Evolutionary conservation across 2,888 invertebrate species (phyloP), one percentile per base, ranked within the genome.

Genomic region (Tipula lateralis): DNA sequence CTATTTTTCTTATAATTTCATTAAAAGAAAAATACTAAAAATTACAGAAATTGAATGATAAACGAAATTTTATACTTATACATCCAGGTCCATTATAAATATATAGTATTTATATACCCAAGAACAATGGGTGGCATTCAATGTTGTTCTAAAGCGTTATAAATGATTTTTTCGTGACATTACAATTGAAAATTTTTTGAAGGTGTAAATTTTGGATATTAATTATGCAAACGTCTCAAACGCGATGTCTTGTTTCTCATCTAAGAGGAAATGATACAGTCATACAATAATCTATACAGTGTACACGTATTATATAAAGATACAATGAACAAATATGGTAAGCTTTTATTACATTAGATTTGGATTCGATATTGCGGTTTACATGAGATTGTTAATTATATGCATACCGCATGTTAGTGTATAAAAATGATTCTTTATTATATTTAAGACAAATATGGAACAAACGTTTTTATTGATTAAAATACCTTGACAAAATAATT

Each of bases 141-240:
- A 66, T 24, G 19, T 66, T 66, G 4, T 66, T 66, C 66, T 66
- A 66, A 66, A 66, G 24, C 66, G 24, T 66, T 66, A 66, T 66
- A 66, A 66, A 66, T 66, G 66, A 66, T 66, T 66, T n/a, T 66
- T 66, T 24, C 66, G 66, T 24, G 66, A 66, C 66, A 66, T 66
- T 19, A 66, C 66, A 66, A 66, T 66, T 66, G 66, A 66, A 66
- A 66, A 24, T 24, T 24, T 24, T 2, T 66, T 66, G 66, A 66
- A 66, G 66, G 66, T 66, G 66, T 66, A 66, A 66, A 66, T 24
- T 66, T 66, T 66, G 66, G 66, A 24, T 66, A 66, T 66, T 66
- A 66, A 66, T 24, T 66, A 24, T 66, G 24, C 66, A 66, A 66
- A 24, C 24, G 19, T 5, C 16, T 24, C 12, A 24, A 50, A 50